Evolutionary conservation across 1,140 invertebrate species (phyloP), one percentile per base, ranked within the genome.

Genomic region (Habropoda laboriosa): DNA sequence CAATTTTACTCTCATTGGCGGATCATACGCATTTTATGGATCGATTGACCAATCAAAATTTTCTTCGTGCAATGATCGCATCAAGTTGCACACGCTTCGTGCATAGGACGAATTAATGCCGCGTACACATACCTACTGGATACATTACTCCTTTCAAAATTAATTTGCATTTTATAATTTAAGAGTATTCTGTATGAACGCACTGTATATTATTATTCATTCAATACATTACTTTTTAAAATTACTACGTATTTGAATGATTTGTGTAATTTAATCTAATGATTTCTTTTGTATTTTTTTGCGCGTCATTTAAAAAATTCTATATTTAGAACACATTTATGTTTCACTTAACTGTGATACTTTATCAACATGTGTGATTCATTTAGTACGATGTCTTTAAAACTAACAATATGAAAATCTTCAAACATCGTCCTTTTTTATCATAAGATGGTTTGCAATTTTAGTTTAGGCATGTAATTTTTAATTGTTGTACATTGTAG

Each of bases 1-100:
- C 93, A 93, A 93, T 94, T 94, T 93, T 83, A 71, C 88, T 92
- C 92, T 93, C 92, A 95, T 96, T 96, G 95, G 95, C 92, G 88
- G 87, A 89, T 67, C 35, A 40, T 10, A 47, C 24, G 63, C 40
- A 61, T 61, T 76, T 74, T 61, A 58, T 32, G 12, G 18, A 75
- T 53, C 30, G 40, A 10, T 32, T 38, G 42, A 57, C 89, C 88
- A 89, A 90, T 90, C 71, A 64, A 30, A 13, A 16, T 1, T 45
- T 53, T 58, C 75, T 38, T 60, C 81, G 70, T 83, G 67, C 75
- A 47, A 55, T 49, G 35, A 55, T 77, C 38, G 32, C 30, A 55
- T 32, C 32, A 27, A 73, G 58, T 38, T 45, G 60, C n/a, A 42
- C 64, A 73, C 40, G 42, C 30, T 18, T 67, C 35, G 18, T 79